Conservation (phyloP, 2,888 invertebrate species). For the Stenodema calcarata region DNA sequence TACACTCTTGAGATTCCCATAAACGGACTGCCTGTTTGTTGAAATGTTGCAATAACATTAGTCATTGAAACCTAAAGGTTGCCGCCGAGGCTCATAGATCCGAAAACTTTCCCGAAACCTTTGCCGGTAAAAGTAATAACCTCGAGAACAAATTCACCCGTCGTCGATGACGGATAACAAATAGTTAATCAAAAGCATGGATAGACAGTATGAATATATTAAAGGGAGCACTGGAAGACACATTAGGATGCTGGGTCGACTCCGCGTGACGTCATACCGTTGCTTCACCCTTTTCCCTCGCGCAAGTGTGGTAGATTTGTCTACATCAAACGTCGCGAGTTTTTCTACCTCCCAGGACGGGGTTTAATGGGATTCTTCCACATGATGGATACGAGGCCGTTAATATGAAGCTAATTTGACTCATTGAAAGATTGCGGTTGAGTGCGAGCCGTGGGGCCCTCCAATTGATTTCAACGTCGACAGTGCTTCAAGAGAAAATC, state of each 20-base stretch:
- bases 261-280: slow-evolving; percentile 28
- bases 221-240: slow-evolving; percentile 40
- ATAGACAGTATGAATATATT: slow-evolving; percentile 41
- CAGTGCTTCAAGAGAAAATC: neutral
- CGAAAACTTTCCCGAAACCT: slow-evolving; percentile 16
- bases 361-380: slow-evolving; percentile 30
- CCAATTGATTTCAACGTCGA: slow-evolving; percentile 26
- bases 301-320: slow-evolving; percentile 37
- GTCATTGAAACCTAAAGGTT: slow-evolving; percentile 18
- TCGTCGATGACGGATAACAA: slow-evolving; percentile 41
- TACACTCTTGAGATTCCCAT: neutral
- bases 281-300: slow-evolving; percentile 32
- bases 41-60: neutral
- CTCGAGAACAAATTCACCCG: slow-evolving; percentile 33
- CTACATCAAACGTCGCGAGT: slow-evolving; percentile 41
- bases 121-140: slow-evolving; percentile 16
- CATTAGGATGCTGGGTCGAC: slow-evolving; percentile 39
- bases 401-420: slow-evolving; percentile 46
- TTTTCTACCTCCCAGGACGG: slow-evolving; percentile 43
- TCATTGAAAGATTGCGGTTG: slow-evolving; percentile 41
- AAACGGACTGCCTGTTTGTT: neutral
- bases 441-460: neutral
- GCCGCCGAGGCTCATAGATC: neutral
- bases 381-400: slow-evolving; percentile 40
- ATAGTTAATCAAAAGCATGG: slow-evolving; percentile 24